Evolutionary conservation across 2,113 vertebrate species (phyloP).

Genomic region (Dromaius novaehollandiae): DNA sequence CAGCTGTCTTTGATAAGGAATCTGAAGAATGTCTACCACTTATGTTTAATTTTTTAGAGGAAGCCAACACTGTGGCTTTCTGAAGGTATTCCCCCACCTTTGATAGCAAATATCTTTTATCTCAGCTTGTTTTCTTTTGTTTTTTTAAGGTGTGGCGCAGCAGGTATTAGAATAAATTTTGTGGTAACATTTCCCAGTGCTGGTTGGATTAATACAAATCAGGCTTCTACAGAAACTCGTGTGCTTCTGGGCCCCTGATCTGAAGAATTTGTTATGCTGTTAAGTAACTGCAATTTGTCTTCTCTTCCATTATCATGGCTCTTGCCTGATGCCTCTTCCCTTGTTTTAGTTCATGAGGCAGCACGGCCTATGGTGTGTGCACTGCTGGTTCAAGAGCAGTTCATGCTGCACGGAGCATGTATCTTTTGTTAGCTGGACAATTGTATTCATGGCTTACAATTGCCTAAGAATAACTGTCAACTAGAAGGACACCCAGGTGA

Average conservation of each 20-base stretch:
- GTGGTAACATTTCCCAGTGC: background rate
- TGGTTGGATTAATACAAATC: background rate
- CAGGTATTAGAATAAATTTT: conserved; percentile 18
- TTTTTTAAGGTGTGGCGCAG: background rate
- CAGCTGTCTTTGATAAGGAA: background rate
- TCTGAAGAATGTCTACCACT: background rate
- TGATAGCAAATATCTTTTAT: conserved; percentile 9
- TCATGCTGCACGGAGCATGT: background rate
- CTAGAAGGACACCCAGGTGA: background rate
- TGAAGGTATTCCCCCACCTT: conserved; percentile 17
- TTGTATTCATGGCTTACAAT: background rate
- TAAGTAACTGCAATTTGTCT: background rate
- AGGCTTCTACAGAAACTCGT: background rate
- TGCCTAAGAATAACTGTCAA: conserved; percentile 3
- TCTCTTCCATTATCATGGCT: background rate
- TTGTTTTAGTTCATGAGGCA: background rate
- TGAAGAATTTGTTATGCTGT: background rate
- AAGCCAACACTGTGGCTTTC: background rate
- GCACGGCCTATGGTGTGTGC: background rate
- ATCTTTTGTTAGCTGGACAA: background rate
- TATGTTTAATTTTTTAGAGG: background rate
- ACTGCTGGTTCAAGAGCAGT: background rate
- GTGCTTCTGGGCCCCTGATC: background rate
- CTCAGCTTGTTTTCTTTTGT: conserved; percentile 15
- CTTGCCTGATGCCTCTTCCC: background rate